Base-by-base conservation (phyloP, 2,888 invertebrate genomes). In the Drosophila kambysellisi region DNA sequence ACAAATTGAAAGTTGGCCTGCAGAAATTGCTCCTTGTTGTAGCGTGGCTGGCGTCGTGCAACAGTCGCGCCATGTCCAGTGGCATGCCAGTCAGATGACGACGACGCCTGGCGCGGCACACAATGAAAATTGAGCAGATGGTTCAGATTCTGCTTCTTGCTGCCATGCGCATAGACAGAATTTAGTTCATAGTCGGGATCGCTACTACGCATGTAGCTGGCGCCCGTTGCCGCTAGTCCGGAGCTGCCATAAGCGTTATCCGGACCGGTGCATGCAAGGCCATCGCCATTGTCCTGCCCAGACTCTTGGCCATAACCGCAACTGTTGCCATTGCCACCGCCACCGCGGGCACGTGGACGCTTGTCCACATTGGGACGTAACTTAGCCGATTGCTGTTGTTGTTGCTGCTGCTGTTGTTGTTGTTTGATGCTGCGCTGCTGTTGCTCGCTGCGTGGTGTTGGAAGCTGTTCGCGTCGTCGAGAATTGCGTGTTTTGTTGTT, bases 1-100 rank as follows among this genome's bases (percentile, higher is more conserved):
- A 99, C 96, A 95, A 99, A 99, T 94, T 99, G 99, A 93, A 98
- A 99, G 94, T 98, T 98, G 70, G 98, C 98, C 94, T 99, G 97
- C 74, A 99, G 94, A 93, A 97, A 99, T 90, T 98, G 96, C 92
- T 99, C 98, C 94, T 98, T 98, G 93, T 97, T 98, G 93, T 97
- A 98, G 92, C 96, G 96, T 87, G 96, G 96, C 70, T 81, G 88
- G 59, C 86, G 89, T 8, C 81, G 81, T 0, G 62, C 20, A 25
- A 63, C 53, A 11, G 67, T 63, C 12, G 70, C 67, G 4, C 74
- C 78, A 48, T 63, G 61, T n/a, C 83, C 84, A 51, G 82, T 75
- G 81, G 79, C 86, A 84, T 88, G 70, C 72, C 81, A 73, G 61
- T 78, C 61, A 4, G 78, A 67, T 11, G 67, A 88, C 41, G 84